Conservation (phyloP, 1,140 invertebrate species). For the Yoshiicerus persimilis region DNA sequence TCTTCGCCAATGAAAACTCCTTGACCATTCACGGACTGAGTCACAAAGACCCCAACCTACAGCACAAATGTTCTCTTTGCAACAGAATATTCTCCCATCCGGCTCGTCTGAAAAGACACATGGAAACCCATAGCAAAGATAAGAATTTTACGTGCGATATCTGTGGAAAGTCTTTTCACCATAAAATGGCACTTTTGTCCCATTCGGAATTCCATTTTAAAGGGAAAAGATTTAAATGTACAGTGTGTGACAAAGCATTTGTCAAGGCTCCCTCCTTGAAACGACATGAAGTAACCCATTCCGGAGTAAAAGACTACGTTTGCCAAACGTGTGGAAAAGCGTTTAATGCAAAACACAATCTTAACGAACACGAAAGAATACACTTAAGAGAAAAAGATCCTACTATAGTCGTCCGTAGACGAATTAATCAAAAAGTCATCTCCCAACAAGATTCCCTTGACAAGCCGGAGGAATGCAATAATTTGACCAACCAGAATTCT, state of each 20-base stretch:
- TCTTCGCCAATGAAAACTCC: neutral
- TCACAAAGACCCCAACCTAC: neutral
- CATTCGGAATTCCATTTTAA: neutral
- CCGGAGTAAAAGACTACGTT: neutral
- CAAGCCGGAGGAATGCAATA: no score
- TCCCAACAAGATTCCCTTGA: neutral
- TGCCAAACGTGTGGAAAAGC: neutral
- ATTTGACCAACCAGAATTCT: no score
- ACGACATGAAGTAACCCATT: neutral
- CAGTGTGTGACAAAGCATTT: neutral
- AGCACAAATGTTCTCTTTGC: neutral
- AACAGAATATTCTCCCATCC: no score
- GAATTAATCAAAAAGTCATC: neutral
- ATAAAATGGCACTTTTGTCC: neutral
- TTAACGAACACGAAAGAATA: neutral
- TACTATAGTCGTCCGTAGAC: neutral
- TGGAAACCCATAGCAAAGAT: neutral
- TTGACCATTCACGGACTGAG: neutral
- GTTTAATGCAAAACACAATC: neutral
- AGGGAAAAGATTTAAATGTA: neutral
- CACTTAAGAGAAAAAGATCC: neutral
- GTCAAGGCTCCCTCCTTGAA: neutral
- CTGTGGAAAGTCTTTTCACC: neutral
- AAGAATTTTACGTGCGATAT: neutral
- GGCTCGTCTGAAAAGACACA: neutral